Evolutionary conservation across 2,797 vertebrate genomes (phyloP).

Genomic region (Onychomys arenicola): DNA sequence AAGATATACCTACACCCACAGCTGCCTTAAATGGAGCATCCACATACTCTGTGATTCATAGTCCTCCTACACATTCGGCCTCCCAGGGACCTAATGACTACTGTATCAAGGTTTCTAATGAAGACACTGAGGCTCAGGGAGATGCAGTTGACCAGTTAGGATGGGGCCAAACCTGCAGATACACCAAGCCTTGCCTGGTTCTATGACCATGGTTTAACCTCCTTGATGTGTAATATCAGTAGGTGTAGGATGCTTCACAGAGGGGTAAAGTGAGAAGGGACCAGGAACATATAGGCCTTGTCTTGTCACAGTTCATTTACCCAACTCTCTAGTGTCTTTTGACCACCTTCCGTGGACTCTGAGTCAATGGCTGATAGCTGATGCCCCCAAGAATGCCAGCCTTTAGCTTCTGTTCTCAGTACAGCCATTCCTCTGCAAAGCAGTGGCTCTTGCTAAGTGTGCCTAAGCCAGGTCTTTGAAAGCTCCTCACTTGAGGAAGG

Average conservation of each 20-base stretch:
- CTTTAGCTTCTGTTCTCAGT: not conserved
- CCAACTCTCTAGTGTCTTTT: not conserved
- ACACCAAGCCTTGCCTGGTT: not conserved
- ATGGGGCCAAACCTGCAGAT: not conserved
- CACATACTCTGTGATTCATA: not conserved
- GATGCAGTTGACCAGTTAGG: not conserved
- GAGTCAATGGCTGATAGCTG: not conserved
- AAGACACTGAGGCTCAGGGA: not conserved
- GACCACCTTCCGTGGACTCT: not conserved
- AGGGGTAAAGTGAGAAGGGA: not conserved
- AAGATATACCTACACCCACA: slow-evolving; percentile 4
- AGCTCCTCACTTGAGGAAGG: not conserved
- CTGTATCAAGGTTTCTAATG: not conserved
- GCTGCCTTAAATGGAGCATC: not conserved
- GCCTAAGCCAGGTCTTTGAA: not conserved
- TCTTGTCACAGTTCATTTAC: not conserved
- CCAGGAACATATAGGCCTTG: accelerated
- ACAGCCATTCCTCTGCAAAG: not conserved
- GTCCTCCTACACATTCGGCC: not conserved
- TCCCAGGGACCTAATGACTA: not conserved
- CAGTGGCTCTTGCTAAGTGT: not conserved
- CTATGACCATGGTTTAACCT: not conserved
- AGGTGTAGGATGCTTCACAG: not conserved
- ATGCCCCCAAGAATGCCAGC: not conserved
- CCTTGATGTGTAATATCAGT: too few species aligned